Conservation (phyloP, 2,113 vertebrate species). For the Petromus typicus region DNA sequence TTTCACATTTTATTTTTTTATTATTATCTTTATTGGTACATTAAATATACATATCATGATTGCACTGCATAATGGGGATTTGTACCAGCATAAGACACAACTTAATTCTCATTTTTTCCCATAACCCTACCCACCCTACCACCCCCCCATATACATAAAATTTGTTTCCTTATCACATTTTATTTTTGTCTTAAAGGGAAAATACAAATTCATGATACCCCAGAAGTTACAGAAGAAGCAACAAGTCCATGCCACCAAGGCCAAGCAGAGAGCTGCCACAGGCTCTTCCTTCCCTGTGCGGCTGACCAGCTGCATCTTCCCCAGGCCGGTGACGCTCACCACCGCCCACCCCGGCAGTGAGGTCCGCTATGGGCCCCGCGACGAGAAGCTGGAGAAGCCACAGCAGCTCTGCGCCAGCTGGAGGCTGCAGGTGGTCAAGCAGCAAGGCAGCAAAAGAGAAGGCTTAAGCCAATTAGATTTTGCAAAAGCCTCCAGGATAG, state of each 20-base stretch:
- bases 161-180: too few relatives aligned
- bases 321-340: not conserved
- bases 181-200: slow-evolving; percentile 29
- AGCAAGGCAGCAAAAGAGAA: not conserved
- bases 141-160: too few relatives aligned
- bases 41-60: too few relatives aligned
- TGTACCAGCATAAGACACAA: too few relatives aligned
- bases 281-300: fast-evolving
- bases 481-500: not conserved
- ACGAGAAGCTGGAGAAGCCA: not conserved
- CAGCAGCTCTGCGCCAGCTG: not conserved
- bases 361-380: fast-evolving
- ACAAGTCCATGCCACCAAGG: fast-evolving
- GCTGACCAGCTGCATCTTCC: slow-evolving; percentile 1
- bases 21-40: too few relatives aligned
- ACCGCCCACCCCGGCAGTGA: not conserved
- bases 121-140: too few relatives aligned
- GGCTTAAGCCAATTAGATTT: not conserved
- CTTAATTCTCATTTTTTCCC: too few relatives aligned
- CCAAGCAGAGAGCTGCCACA: not conserved
- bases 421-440: not conserved
- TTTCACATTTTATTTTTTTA: not conserved
- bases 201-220: not conserved
- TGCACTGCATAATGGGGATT: too few relatives aligned
- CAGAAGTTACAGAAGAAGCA: not conserved